phyloP scores from a whole-genome alignment of 2,113 vertebrate species.

The Tragelaphus imberbis region DNA sequence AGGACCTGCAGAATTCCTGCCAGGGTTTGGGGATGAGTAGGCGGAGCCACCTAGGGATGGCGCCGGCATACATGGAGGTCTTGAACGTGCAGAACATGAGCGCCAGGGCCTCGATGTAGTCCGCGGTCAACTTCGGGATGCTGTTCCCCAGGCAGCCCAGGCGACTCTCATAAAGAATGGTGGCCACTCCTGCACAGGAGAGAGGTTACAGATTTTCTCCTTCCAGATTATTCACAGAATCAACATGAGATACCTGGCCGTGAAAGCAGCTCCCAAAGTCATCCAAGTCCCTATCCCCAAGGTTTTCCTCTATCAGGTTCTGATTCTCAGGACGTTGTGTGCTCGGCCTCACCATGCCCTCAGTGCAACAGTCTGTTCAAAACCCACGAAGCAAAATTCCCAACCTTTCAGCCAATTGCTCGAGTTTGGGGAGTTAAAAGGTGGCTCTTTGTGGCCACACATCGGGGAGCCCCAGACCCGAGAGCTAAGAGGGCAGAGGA shows the following conservation, averaged over 20 bases:
- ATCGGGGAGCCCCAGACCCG: accelerated
- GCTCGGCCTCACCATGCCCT: not conserved
- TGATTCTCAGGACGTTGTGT: not conserved
- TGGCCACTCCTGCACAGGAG: conserved; percentile 84
- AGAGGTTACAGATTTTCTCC: not conserved
- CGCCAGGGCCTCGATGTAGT: conserved; percentile 90
- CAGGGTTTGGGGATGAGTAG: conserved; percentile 91
- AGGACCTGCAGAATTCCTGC: conserved; percentile 93
- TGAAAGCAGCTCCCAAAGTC: not conserved
- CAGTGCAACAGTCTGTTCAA: not conserved
- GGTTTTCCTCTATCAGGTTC: not conserved
- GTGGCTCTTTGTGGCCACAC: not conserved
- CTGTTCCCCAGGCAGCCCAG: conserved; percentile 89
- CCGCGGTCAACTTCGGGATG: conserved; percentile 84
- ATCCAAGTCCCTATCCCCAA: not conserved
- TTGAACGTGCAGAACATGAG: conserved; percentile 98
- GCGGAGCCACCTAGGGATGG: conserved; percentile 93
- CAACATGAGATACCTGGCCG: not conserved
- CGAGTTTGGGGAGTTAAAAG: not conserved
- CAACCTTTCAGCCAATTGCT: not conserved
- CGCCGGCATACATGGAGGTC: conserved; percentile 94
- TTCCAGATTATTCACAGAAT: not conserved
- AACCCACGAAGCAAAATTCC: not conserved
- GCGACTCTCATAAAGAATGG: conserved; percentile 89
- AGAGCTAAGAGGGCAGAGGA: not conserved